These are phyloP conservation scores for Cydia pomonella DNA, from an alignment of 1,140 invertebrate species.

Conservation along the genomic window DNA sequence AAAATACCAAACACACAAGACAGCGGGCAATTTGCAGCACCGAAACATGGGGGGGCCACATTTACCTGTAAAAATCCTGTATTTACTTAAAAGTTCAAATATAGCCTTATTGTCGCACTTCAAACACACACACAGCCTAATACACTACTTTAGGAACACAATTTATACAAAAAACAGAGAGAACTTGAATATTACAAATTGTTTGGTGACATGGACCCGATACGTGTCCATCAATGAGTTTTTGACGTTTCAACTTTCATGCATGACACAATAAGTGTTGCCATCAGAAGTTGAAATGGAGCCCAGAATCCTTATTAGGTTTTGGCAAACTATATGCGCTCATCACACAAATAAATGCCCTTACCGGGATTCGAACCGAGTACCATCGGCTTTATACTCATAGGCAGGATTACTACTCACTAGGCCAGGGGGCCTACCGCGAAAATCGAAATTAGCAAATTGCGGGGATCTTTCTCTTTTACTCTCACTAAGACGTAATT, in stretches of 20 bases:
- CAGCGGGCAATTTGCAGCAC: too few species aligned
- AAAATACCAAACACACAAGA: not conserved
- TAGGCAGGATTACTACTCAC: too few species aligned
- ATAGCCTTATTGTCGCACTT: not conserved
- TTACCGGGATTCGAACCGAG: too few species aligned
- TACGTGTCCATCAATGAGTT: constrained; percentile 29
- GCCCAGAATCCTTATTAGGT: too few species aligned
- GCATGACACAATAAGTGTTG: not conserved
- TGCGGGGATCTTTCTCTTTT: too few species aligned
- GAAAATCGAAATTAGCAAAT: too few species aligned
- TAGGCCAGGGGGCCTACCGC: too few species aligned
- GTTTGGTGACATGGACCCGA: constrained; percentile 28
- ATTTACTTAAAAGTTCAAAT: not conserved
- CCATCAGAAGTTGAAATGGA: too few species aligned
- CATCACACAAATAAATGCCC: too few species aligned
- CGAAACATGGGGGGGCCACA: not conserved
- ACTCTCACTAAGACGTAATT: too few species aligned
- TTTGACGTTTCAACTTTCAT: constrained; percentile 12
- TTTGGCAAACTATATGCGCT: too few species aligned
- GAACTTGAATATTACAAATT: not conserved
- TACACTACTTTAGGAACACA: not conserved
- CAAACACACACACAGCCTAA: not conserved
- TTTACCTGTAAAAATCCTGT: not conserved
- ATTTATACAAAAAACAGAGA: constrained; percentile 5
- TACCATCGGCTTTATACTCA: too few species aligned